Conservation (phyloP, 2,797 vertebrate genomes). For the Otolemur crassicaudatus region DNA sequence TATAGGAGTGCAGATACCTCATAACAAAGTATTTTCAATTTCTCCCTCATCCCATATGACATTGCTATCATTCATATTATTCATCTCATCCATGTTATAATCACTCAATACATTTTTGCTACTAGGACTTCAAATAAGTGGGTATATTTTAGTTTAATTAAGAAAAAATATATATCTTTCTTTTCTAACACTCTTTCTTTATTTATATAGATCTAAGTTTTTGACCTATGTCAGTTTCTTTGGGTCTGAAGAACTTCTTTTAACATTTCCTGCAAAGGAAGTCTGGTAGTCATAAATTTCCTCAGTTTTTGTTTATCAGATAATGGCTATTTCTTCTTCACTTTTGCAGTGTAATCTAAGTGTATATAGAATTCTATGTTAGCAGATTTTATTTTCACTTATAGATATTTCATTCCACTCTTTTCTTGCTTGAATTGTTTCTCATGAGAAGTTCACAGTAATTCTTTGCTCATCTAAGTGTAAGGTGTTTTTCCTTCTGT, state of each 20-base stretch:
- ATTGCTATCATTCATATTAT: neutral
- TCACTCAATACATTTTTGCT: neutral
- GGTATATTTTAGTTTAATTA: neutral
- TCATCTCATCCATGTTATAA: neutral
- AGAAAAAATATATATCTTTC: neutral
- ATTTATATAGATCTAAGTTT: neutral
- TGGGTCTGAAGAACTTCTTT: constrained; percentile 22
- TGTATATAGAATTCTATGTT: neutral
- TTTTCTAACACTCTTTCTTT: neutral
- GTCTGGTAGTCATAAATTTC: neutral
- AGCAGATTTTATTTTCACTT: neutral
- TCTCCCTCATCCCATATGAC: neutral
- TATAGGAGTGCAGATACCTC: neutral
- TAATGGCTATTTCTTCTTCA: constrained; percentile 22
- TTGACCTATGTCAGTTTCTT: neutral
- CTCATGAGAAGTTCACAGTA: neutral
- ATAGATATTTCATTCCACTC: neutral
- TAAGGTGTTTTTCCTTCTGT: neutral
- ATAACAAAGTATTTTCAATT: neutral
- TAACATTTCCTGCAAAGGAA: constrained; percentile 32
- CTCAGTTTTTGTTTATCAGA: neutral
- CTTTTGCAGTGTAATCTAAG: neutral
- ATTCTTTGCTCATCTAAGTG: neutral
- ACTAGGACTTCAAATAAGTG: neutral
- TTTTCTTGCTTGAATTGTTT: neutral